Conservation (phyloP, 2,888 invertebrate species). For the Dicyrtoma fusca region DNA sequence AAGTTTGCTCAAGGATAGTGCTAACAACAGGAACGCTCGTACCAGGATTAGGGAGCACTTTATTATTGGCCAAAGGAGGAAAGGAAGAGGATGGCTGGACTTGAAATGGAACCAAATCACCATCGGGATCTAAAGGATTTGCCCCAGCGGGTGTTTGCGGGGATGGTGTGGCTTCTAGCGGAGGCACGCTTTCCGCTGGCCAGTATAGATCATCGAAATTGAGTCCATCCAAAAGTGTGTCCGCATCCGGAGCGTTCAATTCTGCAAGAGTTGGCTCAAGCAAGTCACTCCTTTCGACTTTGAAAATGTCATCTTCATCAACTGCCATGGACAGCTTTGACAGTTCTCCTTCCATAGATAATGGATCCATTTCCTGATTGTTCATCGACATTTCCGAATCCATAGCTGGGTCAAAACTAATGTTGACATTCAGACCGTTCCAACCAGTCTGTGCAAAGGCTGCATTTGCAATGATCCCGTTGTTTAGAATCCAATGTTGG, state of each 20-base stretch:
- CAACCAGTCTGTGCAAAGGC: constrained; percentile 40
- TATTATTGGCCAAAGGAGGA: constrained; percentile 47
- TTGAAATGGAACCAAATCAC: constrained; percentile 46
- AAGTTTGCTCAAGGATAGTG: constrained; percentile 50
- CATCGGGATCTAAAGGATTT: constrained; percentile 47
- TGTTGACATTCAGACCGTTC: constrained; percentile 34
- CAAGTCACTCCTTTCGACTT: constrained; percentile 83
- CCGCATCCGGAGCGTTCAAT: constrained; percentile 77
- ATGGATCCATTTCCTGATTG: constrained; percentile 38
- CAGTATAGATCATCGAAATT: constrained; percentile 82
- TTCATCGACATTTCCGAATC: constrained; percentile 42
- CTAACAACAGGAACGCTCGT: constrained; percentile 52
- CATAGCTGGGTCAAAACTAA: constrained; percentile 41
- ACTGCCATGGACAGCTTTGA: constrained; percentile 57
- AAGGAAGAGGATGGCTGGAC: constrained; percentile 53
- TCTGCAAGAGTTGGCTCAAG: constrained; percentile 84
- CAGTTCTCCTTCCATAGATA: constrained; percentile 53
- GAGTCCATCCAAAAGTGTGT: constrained; percentile 78
- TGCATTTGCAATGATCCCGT: not conserved
- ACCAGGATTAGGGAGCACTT: constrained; percentile 42
- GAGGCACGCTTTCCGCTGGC: constrained; percentile 66
- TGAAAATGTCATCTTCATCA: constrained; percentile 86
- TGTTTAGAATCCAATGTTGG: constrained; percentile 51
- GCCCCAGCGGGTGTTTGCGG: constrained; percentile 52
- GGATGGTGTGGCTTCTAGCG: constrained; percentile 54